These are phyloP conservation scores for Molanna angustata DNA, from an alignment of 2,888 invertebrate species.

Conservation along the genomic window DNA sequence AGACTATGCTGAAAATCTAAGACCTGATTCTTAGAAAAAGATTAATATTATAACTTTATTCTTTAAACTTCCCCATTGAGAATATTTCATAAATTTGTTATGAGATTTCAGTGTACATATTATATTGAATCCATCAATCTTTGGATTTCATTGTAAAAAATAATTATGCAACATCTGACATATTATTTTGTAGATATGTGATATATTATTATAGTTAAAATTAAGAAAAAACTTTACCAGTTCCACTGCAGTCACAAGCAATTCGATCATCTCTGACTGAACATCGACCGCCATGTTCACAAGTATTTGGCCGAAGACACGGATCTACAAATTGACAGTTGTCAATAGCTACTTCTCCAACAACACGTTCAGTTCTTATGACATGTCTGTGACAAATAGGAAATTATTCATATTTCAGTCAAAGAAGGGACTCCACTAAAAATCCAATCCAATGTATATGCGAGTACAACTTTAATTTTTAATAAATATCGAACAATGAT, in stretches of 20 bases:
- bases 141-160: too few relatives aligned
- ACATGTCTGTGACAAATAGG: constrained; percentile 54
- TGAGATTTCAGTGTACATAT: background rate
- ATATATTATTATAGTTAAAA: background rate
- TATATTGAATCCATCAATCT: too few relatives aligned
- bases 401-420: too few relatives aligned
- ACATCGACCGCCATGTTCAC: constrained; percentile 90
- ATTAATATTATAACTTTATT: background rate
- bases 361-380: constrained; percentile 77
- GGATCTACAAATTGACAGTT: constrained; percentile 89
- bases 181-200: background rate
- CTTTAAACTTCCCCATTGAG: background rate
- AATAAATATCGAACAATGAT: too few relatives aligned
- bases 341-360: constrained; percentile 86
- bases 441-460: too few relatives aligned
- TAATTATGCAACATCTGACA: too few relatives aligned
- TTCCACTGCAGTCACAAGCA: constrained; percentile 85
- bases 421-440: too few relatives aligned
- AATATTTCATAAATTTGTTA: too few relatives aligned
- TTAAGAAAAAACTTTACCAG: constrained; percentile 60
- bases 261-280: constrained; percentile 84
- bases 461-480: too few relatives aligned
- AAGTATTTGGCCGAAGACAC: constrained; percentile 84
- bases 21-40: background rate
- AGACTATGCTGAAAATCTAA: too few relatives aligned